phyloP scores from a whole-genome alignment of 2,888 invertebrate species.

The Carterocephalus palaemon region DNA sequence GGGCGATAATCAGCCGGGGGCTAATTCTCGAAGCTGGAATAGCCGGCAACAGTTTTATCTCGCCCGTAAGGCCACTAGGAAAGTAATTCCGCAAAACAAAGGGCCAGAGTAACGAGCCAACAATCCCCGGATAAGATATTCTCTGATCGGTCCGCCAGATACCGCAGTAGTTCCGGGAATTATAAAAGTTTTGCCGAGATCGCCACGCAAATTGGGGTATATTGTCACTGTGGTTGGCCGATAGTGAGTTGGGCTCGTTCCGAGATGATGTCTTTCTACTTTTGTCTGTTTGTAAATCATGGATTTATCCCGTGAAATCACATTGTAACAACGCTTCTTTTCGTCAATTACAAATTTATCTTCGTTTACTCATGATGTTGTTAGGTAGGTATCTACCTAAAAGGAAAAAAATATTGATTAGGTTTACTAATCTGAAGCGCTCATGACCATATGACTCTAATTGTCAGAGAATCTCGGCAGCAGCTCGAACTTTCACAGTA shows the following conservation, averaged over 20 bases:
- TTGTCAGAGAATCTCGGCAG: no score
- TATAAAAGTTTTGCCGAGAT: constrained; percentile 35
- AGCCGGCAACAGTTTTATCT: constrained; percentile 55
- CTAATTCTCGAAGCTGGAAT: constrained; percentile 17
- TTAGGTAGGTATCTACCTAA: no score
- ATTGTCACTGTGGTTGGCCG: constrained; percentile 17
- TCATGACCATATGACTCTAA: no score
- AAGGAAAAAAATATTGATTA: no score
- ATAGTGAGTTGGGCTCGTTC: constrained; percentile 1
- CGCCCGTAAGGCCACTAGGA: constrained; percentile 60
- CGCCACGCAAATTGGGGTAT: constrained; percentile 23
- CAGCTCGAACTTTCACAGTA: no score
- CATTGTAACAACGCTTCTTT: no score
- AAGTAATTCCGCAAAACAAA: constrained; percentile 66
- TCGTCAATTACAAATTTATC: no score
- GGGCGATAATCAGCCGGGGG: constrained; percentile 18
- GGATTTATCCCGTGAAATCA: no score
- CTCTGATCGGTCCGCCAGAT: constrained; percentile 38
- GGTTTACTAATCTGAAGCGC: no score
- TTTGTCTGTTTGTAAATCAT: no score
- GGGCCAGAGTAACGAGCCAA: constrained; percentile 48
- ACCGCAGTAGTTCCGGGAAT: constrained; percentile 35
- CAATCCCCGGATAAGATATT: constrained; percentile 36
- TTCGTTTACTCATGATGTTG: no score
- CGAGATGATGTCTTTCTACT: constrained; percentile 3